These are phyloP conservation scores for Sthenelais limicola DNA, from an alignment of 2,888 invertebrate species.

Conservation along the genomic window DNA sequence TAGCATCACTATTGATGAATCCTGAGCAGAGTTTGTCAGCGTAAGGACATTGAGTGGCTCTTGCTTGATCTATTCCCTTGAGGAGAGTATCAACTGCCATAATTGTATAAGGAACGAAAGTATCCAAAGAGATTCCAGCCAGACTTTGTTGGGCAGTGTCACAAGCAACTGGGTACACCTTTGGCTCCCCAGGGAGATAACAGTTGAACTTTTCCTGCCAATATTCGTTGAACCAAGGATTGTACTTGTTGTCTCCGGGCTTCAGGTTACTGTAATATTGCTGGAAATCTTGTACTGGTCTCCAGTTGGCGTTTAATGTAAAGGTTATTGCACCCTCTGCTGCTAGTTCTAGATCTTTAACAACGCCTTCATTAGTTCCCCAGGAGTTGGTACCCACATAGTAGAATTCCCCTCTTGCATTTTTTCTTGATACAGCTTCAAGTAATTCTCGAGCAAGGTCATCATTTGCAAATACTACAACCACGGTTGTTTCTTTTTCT, in stretches of 20 bases:
- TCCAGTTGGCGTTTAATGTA: slow-evolving; percentile 18
- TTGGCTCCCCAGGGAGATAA: slow-evolving; percentile 40
- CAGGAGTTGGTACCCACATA: slow-evolving; percentile 61
- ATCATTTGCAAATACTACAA: slow-evolving; percentile 59
- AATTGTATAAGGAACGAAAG: slow-evolving; percentile 57
- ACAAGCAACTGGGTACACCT: slow-evolving; percentile 13
- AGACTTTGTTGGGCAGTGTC: slow-evolving; percentile 6
- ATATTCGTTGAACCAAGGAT: slow-evolving; percentile 50
- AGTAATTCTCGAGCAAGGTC: slow-evolving; percentile 53
- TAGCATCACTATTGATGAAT: slow-evolving; percentile 26
- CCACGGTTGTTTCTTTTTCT: slow-evolving; percentile 55
- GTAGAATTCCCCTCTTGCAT: slow-evolving; percentile 55
- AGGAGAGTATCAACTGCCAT: slow-evolving; percentile 60
- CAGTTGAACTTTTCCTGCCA: slow-evolving; percentile 57
- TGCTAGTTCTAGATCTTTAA: slow-evolving; percentile 54
- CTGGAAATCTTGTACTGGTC: slow-evolving; percentile 35
- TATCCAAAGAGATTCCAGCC: slow-evolving; percentile 45
- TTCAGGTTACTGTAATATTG: slow-evolving; percentile 43
- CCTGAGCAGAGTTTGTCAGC: slow-evolving; percentile 14
- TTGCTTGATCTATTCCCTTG: slow-evolving; percentile 53
- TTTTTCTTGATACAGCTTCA: slow-evolving; percentile 51
- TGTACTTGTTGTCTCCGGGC: slow-evolving; percentile 22
- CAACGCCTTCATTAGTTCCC: slow-evolving; percentile 54
- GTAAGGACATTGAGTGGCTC: slow-evolving; percentile 33
- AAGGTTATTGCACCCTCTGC: slow-evolving; percentile 59